Base-by-base conservation (phyloP, 2,888 invertebrate genomes). In the Galeopsomyia nigrocyanea region DNA sequence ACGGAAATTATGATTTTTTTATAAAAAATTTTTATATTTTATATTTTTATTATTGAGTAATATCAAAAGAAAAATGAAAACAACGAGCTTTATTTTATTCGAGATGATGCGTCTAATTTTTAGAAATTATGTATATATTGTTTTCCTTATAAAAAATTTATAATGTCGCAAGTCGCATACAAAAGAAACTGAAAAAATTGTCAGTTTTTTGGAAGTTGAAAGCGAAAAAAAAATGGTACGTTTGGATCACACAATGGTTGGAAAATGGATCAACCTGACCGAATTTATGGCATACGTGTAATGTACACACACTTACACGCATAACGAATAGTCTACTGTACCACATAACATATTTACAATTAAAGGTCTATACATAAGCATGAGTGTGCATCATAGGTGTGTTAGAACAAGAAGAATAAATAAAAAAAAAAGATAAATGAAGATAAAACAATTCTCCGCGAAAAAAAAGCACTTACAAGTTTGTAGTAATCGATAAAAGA, bases 311-410 rank as follows among this genome's bases (percentile, higher is more conserved):
- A 75, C 77, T 75, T 61, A 71, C 75, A 76, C 77, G 75, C 61
- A 13, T 78, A 78, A 80, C 60, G 76, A 77, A 76, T 79, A 80
- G 79, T 80, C 78, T 80, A 78, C 77, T 79, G 77, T 80, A 79
- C 78, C 76, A 78, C 80, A 80, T 72, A 39, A 79, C 78, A 76
- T 79, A 82, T 80, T 80, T 77, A 80, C 78, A 79, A 39, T 79
- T 77, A 77, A 81, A 74, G 78, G 78, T 80, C 76, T 80, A 81
- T 80, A 78, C 76, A 71, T 82, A 81, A 82, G 80, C 80, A 80
- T 80, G 80, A 78, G 78, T 81, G 82, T 82, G 78, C 82, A 80
- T 80, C 77, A 75, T 81, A 82, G 79, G 79, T 79, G 79, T 80
- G 77, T 80, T 80, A 80, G 80, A 79, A 76, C 75, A 39, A 39